phyloP scores from a whole-genome alignment of 2,113 vertebrate species.

The Cebidichthys violaceus region DNA sequence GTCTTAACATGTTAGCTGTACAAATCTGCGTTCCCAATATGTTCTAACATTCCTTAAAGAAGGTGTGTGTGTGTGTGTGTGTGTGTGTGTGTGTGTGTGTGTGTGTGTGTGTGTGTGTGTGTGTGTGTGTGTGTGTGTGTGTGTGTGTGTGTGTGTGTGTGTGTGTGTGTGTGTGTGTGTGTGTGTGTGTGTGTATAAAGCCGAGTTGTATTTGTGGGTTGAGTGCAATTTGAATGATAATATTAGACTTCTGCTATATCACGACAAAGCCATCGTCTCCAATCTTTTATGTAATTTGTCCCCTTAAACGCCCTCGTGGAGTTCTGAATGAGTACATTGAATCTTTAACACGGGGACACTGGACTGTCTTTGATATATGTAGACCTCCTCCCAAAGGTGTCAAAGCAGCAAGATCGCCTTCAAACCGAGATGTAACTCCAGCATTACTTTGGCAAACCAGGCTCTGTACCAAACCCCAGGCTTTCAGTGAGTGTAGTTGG shows the following conservation, averaged over 20 bases:
- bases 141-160: slow-evolving; percentile 5
- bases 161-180: background rate
- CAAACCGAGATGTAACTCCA: background rate
- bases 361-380: background rate
- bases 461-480: slow-evolving; percentile 41
- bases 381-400: slow-evolving; percentile 40
- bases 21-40: background rate
- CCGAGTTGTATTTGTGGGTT: slow-evolving; percentile 3
- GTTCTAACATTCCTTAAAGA: slow-evolving; percentile 65
- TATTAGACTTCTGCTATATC: background rate
- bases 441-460: slow-evolving; percentile 25
- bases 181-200: slow-evolving; percentile 18
- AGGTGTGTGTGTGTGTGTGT: background rate
- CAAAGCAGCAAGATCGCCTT: background rate
- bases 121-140: background rate
- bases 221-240: slow-evolving; percentile 9
- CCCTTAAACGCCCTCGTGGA: slow-evolving; percentile 6
- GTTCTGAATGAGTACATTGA: slow-evolving; percentile 29
- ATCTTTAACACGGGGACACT: background rate
- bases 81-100: slow-evolving; percentile 5
- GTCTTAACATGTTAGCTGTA: background rate
- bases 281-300: slow-evolving; percentile 8
- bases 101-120: background rate
- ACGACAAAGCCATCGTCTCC: slow-evolving; percentile 32
- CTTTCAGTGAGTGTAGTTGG: slow-evolving; percentile 74